Percentiles rank a stretch among this genome's conserved stretches.
phyloP scores from a whole-genome alignment of 2,797 vertebrate species.

The Sebastes paucispinis region DNA sequence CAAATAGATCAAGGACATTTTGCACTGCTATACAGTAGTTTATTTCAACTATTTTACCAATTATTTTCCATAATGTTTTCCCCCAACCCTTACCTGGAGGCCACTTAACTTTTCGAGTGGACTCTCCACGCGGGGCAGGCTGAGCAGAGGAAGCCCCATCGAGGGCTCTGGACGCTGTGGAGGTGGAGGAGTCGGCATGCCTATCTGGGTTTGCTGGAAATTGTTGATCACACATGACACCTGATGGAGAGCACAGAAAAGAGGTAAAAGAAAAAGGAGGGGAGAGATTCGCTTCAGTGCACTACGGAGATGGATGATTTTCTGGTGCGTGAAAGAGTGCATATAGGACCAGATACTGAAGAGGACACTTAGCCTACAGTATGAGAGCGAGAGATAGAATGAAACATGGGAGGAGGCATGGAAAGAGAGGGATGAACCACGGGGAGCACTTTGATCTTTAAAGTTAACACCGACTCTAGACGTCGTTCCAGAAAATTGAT shows the following conservation, averaged over 20 bases:
- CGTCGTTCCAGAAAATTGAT: background rate
- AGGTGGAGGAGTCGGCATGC: conserved; percentile 50
- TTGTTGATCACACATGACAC: conserved; percentile 93
- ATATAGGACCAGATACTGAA: background rate
- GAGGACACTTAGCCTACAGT: background rate
- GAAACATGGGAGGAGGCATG: background rate
- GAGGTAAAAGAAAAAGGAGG: background rate
- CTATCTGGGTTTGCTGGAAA: conserved; percentile 82
- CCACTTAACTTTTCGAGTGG: conserved; percentile 96
- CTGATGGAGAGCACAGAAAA: conserved; percentile 65
- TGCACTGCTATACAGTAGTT: background rate
- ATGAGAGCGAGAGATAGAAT: background rate
- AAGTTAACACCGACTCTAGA: background rate
- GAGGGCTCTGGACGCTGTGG: conserved; percentile 75
- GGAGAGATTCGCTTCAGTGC: background rate
- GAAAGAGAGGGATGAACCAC: background rate
- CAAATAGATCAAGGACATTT: background rate
- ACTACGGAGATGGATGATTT: background rate
- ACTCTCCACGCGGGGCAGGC: conserved; percentile 85
- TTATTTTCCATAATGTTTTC: background rate
- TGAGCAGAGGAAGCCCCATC: conserved; percentile 80
- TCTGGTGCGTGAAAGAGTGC: conserved; percentile 1
- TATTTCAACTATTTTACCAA: background rate
- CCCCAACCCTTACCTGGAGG: conserved; percentile 89
- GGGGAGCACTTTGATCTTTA: conserved; percentile 22